Evolutionary conservation across 2,113 vertebrate species (phyloP).

Genomic region (Gadus macrocephalus): DNA sequence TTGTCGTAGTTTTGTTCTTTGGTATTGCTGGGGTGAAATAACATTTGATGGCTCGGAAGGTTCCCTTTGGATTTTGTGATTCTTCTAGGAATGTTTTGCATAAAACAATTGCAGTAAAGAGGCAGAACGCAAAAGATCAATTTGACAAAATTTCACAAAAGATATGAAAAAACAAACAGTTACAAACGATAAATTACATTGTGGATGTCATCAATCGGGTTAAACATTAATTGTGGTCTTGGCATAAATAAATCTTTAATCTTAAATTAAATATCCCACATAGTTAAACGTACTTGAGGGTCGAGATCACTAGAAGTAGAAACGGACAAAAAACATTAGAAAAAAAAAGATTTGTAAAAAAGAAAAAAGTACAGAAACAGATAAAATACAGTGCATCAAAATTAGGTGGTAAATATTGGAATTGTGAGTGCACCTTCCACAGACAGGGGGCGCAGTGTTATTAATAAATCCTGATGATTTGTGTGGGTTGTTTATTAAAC

Average conservation of each 20-base stretch:
- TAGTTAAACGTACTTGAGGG: constrained; percentile 45
- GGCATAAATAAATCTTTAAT: constrained; percentile 73
- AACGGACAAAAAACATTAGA: constrained; percentile 34
- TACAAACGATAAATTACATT: constrained; percentile 68
- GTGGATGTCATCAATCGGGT: constrained; percentile 57
- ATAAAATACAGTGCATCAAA: constrained; percentile 73
- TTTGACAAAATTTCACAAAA: constrained; percentile 37
- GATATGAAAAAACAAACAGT: constrained; percentile 5
- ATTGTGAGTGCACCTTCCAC: constrained; percentile 55
- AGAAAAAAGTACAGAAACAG: constrained; percentile 24
- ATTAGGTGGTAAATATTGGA: constrained; percentile 56
- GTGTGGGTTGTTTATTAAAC: too few species aligned
- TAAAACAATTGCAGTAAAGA: constrained; percentile 29
- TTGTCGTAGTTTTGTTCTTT: constrained; percentile 4
- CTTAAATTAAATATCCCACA: constrained; percentile 74
- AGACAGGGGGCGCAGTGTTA: too few species aligned
- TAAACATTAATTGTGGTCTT: constrained; percentile 72
- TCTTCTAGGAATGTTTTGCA: constrained; percentile 41
- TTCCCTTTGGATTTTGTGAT: not conserved
- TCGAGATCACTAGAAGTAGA: constrained; percentile 26
- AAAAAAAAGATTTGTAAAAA: constrained; percentile 32
- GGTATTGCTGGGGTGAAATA: not conserved
- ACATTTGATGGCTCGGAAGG: constrained; percentile 11
- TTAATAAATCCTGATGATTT: too few species aligned
- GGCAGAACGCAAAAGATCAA: constrained; percentile 41